Conservation (phyloP, 2,797 vertebrate genomes). For the Halcyon badia region DNA sequence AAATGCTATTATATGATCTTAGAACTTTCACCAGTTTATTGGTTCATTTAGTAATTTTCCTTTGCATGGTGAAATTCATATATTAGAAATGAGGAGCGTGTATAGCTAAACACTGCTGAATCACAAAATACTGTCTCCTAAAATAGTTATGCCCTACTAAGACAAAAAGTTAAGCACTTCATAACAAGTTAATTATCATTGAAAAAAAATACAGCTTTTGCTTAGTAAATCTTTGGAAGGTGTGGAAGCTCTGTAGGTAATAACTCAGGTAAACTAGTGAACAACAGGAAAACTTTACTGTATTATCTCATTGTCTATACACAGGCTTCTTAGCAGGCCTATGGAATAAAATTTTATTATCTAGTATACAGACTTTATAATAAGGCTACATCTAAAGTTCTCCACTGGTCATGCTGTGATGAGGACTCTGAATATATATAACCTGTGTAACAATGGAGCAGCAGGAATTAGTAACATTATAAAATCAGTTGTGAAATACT, state of each 20-base stretch:
- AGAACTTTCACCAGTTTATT: neutral
- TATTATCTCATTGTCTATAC: neutral
- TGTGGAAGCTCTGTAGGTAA: neutral
- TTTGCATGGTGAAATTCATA: neutral
- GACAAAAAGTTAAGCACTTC: neutral
- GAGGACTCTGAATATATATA: neutral
- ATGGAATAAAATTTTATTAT: neutral
- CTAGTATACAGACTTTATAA: neutral
- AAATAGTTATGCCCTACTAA: neutral
- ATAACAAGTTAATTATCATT: neutral
- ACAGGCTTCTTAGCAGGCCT: neutral
- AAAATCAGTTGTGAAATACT: slow-evolving; percentile 8
- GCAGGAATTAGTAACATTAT: neutral
- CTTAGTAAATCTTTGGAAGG: neutral
- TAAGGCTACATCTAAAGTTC: neutral
- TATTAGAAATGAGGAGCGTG: neutral
- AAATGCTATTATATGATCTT: neutral
- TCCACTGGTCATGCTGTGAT: neutral
- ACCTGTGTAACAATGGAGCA: neutral
- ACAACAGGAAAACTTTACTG: neutral
- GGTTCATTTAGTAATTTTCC: neutral
- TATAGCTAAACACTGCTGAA: neutral
- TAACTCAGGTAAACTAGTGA: neutral
- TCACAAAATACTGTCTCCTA: neutral
- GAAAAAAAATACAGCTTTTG: neutral